Base-by-base conservation (phyloP, 2,797 vertebrate species). In the Hephaestus fuliginosus region DNA sequence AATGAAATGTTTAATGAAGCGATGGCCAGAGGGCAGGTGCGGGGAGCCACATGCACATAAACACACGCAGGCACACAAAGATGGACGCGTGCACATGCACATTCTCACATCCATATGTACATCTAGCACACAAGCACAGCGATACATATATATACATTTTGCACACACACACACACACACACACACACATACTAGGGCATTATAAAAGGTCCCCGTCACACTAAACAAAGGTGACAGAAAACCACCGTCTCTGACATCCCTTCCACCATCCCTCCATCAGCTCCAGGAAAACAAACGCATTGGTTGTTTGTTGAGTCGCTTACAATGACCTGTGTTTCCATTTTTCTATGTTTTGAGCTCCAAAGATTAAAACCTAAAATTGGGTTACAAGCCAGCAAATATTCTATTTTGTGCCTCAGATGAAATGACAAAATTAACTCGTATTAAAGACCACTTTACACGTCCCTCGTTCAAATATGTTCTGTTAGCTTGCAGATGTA, bases 1-100 rank as follows among this genome's bases (percentile, higher is more conserved):
- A 93, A 93, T 93, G 82, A 92, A 91, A 95, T 91, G 91, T 91
- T 93, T 92, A 91, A 94, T 92, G 90, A 92, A 92, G 90, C 78
- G 74, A 36, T 64, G 72, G 83, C 89, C 88, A 81, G 85, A 85
- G 85, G 91, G 86, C 64, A 65, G 74, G 72, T 76, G 78, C 8
- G 0, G 66, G 46, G 68, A 86, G 65, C 51, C 67, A 65, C 68
- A 70, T 58, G 63, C 68, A 83, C 49, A 36, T 14, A 74, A 55
- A 70, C 49, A 77, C 62, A 65, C 46, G 39, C 39, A 49, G 66
- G 56, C 58, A 58, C 41, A 10, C 33, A 69, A 10, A 30, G n/a
- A 48, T 15, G 49, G 9, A 61, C 11, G 46, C 17, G 68, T 41
- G 41, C 39, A 7, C 39, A 58, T 15, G 44, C 57, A 61, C 18